Evolutionary conservation across 2,113 vertebrate species (phyloP).

Genomic region (Nansenia antarctica): DNA sequence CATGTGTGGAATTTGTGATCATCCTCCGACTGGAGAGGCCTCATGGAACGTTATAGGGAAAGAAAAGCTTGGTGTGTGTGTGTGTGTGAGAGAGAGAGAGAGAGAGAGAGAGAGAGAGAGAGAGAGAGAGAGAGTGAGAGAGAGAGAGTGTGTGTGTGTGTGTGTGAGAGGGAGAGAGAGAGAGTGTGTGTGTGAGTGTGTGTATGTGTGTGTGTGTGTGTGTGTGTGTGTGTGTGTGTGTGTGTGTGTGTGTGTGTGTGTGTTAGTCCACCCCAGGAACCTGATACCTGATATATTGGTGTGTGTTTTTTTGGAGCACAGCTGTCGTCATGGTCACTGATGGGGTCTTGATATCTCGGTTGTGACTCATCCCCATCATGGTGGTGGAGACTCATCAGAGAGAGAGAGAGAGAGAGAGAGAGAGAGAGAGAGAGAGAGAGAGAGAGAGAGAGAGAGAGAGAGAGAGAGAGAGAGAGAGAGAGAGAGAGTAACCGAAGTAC

Average conservation of each 20-base stretch:
- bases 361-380: slow-evolving; percentile 3
- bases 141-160: not conserved
- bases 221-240: slow-evolving; percentile 5
- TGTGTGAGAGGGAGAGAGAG: not conserved
- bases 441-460: not conserved
- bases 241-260: slow-evolving; percentile 13
- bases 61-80: slow-evolving; percentile 14
- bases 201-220: not conserved
- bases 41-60: slow-evolving; percentile 30
- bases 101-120: not conserved
- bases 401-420: not conserved
- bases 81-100: no score
- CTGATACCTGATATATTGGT: not conserved
- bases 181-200: not conserved
- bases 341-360: not conserved
- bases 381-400: not conserved
- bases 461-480: slow-evolving; percentile 2
- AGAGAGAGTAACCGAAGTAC: not conserved
- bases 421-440: not conserved
- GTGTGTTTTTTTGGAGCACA: not conserved
- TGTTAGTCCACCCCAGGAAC: not conserved
- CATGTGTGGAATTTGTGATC: slow-evolving; percentile 39
- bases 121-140: not conserved
- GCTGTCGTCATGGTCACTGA: not conserved
- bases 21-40: slow-evolving; percentile 26